phyloP scores from a whole-genome alignment of 1,140 invertebrate species.

The Ericerus pela region DNA sequence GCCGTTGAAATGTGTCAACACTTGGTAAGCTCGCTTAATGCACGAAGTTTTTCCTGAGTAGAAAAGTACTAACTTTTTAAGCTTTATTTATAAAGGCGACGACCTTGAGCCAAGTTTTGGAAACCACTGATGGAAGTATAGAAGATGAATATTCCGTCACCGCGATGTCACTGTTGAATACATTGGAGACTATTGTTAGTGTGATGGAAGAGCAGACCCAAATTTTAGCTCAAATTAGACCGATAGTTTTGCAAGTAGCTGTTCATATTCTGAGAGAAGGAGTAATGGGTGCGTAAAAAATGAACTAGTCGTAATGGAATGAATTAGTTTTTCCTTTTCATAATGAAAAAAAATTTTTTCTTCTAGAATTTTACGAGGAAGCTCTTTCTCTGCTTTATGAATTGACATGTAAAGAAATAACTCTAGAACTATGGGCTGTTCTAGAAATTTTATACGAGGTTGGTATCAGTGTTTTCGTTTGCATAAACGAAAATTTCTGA shows the following conservation, averaged over 20 bases:
- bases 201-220: conserved; percentile 87
- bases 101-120: conserved; percentile 77
- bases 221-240: conserved; percentile 79
- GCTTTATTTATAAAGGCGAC: conserved; percentile 41
- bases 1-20: conserved; percentile 91
- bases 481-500: neutral
- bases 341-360: conserved; percentile 20
- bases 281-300: conserved; percentile 36
- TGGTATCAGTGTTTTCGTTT: conserved; percentile 18
- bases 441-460: conserved; percentile 73
- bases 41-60: neutral
- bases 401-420: conserved; percentile 74
- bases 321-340: neutral
- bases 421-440: conserved; percentile 90
- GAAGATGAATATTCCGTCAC: conserved; percentile 90
- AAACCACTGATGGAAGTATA: conserved; percentile 47
- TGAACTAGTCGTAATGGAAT: no score
- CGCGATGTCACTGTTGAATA: conserved; percentile 90
- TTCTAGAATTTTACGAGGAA: conserved; percentile 89
- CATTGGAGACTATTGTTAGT: conserved; percentile 85
- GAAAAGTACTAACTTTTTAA: neutral
- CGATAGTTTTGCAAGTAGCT: conserved; percentile 65
- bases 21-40: conserved; percentile 36
- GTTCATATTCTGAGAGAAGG: conserved; percentile 72
- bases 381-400: conserved; percentile 84